phyloP scores from a whole-genome alignment of 2,113 vertebrate genomes.

The Erythrolamprus reginae region DNA sequence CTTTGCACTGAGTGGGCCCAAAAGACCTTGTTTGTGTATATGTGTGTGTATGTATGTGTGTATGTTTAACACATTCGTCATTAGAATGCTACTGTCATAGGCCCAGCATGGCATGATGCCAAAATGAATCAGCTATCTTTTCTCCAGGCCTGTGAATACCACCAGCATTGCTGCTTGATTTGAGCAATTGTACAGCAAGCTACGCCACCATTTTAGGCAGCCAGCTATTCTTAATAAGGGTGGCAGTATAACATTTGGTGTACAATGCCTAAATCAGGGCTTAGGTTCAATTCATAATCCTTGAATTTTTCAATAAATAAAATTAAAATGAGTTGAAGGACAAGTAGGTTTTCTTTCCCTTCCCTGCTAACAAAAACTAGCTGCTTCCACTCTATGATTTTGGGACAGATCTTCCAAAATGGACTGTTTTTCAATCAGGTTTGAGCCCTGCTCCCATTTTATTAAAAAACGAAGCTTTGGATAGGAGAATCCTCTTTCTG shows the following conservation, averaged over 20 bases:
- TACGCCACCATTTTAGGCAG: constrained; percentile 3
- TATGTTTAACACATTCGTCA: constrained; percentile 10
- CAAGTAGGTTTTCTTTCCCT: neutral
- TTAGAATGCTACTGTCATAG: constrained; percentile 10
- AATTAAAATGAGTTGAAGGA: neutral
- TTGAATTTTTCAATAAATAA: neutral
- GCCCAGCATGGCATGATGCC: constrained; percentile 11
- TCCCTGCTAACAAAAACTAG: neutral
- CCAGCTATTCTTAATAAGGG: neutral
- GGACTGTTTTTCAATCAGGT: neutral
- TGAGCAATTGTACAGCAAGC: neutral
- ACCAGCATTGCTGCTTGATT: neutral
- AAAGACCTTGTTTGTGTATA: neutral
- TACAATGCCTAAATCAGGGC: neutral
- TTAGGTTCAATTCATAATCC: neutral
- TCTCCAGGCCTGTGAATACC: constrained; percentile 6
- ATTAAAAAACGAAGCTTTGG: neutral
- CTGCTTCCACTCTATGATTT: neutral
- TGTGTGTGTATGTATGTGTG: neutral
- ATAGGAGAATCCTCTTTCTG: neutral
- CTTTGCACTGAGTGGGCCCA: neutral
- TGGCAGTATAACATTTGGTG: neutral
- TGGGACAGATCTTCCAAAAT: neutral
- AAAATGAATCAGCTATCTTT: constrained; percentile 32
- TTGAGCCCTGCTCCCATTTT: neutral